Evolutionary conservation across 2,113 vertebrate species (phyloP).

Genomic region (Lasiurus borealis): DNA sequence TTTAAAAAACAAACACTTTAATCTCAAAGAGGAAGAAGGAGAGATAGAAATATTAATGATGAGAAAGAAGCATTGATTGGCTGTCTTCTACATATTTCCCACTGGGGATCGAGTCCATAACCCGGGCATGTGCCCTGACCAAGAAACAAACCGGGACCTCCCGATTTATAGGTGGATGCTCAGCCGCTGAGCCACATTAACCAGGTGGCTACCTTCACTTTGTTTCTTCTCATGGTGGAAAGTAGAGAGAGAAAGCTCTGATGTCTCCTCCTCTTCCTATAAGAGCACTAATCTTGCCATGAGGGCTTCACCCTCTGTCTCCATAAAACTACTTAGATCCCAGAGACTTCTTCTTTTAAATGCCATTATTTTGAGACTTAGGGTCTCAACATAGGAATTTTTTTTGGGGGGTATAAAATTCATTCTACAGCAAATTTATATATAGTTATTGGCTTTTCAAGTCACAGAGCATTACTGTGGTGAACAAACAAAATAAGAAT

Average conservation of each 20-base stretch:
- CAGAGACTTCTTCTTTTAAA: neutral
- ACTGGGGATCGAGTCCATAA: too few relatives aligned
- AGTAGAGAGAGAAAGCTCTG: neutral
- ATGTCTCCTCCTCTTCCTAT: neutral
- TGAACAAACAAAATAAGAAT: neutral
- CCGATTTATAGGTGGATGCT: too few relatives aligned
- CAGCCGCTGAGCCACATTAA: too few relatives aligned
- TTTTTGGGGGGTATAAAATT: neutral
- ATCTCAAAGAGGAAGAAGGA: too few relatives aligned
- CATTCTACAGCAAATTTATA: neutral
- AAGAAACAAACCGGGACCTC: too few relatives aligned
- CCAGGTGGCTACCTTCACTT: neutral
- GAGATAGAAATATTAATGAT: too few relatives aligned
- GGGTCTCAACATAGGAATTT: neutral
- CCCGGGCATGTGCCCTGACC: too few relatives aligned
- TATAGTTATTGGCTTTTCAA: constrained; percentile 1
- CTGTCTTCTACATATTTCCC: too few relatives aligned
- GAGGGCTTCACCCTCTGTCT: neutral
- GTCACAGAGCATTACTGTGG: neutral
- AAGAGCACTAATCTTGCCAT: neutral
- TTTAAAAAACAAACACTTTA: neutral
- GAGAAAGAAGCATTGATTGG: too few relatives aligned
- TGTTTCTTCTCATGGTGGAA: neutral
- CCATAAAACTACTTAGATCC: neutral
- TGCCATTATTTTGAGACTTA: neutral